Percentiles rank a stretch among this genome's conserved stretches.
Evolutionary conservation across 1,140 invertebrate species (phyloP).

Genomic region (Elysia chlorotica): DNA sequence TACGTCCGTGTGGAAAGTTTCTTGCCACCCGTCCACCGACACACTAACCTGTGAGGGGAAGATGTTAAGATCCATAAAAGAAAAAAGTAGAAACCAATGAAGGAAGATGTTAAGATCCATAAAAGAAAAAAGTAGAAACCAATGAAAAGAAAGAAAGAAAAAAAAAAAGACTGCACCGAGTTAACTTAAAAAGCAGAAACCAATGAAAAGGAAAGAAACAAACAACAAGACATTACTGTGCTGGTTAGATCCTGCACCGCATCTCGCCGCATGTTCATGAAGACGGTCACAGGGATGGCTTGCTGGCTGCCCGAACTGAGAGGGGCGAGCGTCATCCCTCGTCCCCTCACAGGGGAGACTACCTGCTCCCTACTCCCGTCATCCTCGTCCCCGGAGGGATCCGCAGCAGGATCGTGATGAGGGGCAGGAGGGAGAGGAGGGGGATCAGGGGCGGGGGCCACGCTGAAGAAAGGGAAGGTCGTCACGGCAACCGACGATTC

Average conservation of each 20-base stretch:
- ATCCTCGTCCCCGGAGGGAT: constrained; percentile 13
- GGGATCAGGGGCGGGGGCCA: too few species aligned
- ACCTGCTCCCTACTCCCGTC: constrained; percentile 22
- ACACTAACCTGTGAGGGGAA: constrained; percentile 67
- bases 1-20: constrained; percentile 72
- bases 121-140: not conserved
- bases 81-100: not conserved
- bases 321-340: constrained; percentile 25
- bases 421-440: too few species aligned
- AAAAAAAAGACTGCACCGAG: not conserved
- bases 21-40: constrained; percentile 75
- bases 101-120: not conserved
- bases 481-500: constrained; percentile 35
- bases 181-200: not conserved
- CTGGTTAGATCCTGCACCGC: not conserved
- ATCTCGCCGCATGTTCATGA: constrained; percentile 1
- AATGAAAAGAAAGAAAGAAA: not conserved
- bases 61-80: not conserved
- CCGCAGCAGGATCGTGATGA: too few species aligned
- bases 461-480: constrained; percentile 28
- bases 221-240: too few species aligned
- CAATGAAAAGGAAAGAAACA: not conserved
- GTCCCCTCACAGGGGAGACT: too few species aligned
- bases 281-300: constrained; percentile 17
- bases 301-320: constrained; percentile 9